These are phyloP conservation scores for Chaitophorus viminalis DNA, from an alignment of 2,888 invertebrate species.

Conservation along the genomic window DNA sequence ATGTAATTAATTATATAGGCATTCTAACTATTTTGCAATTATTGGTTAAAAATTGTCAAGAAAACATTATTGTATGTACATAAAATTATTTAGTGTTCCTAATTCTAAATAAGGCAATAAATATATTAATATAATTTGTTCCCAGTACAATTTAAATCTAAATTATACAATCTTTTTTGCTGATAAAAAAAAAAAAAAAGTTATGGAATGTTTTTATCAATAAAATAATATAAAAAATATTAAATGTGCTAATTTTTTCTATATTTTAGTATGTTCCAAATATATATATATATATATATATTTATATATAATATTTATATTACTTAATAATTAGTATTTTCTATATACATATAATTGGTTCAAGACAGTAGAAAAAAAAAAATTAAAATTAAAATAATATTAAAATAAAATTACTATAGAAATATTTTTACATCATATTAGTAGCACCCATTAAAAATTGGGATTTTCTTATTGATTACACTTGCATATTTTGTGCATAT, in stretches of 20 bases:
- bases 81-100: conserved; percentile 20
- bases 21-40: not conserved
- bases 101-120: conserved; percentile 12
- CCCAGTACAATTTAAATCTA: not conserved
- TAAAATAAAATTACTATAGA: conserved; percentile 38
- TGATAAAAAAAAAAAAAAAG: conserved; percentile 8
- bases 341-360: conserved; percentile 53
- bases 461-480: conserved; percentile 41
- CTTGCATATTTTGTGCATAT: conserved; percentile 10
- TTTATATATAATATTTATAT: conserved; percentile 29
- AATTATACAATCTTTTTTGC: not conserved
- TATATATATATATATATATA: conserved; percentile 28
- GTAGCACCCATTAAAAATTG: conserved; percentile 57
- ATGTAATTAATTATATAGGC: not conserved
- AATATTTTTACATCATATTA: conserved; percentile 55
- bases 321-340: conserved; percentile 27
- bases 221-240: conserved; percentile 6
- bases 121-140: conserved; percentile 22
- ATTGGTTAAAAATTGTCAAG: not conserved
- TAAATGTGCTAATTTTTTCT: conserved; percentile 54
- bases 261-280: conserved; percentile 54
- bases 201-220: conserved; percentile 13
- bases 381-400: conserved; percentile 24
- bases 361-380: conserved; percentile 49
- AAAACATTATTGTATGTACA: not conserved